Percentiles rank a stretch among this genome's conserved stretches.
phyloP scores from a whole-genome alignment of 2,113 vertebrate species.

The Synchiropus splendidus region DNA sequence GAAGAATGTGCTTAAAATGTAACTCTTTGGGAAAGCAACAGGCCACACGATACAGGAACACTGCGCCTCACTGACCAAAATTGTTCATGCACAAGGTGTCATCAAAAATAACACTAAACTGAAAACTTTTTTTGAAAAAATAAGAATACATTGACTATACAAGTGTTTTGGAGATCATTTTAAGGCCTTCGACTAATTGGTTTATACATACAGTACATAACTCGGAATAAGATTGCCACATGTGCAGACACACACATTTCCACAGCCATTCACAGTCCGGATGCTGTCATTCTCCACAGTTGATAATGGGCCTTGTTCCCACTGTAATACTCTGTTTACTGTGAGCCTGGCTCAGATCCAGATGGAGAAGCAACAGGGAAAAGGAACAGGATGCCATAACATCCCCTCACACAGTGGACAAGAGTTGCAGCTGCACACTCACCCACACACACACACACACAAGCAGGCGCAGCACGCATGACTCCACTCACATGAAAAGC shows the following conservation, averaged over 20 bases:
- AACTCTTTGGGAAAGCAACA: too few species aligned
- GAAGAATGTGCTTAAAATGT: too few species aligned
- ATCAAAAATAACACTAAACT: too few species aligned
- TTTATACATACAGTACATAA: too few species aligned
- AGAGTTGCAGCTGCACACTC: slow-evolving; percentile 50
- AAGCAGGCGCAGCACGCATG: slow-evolving; percentile 25
- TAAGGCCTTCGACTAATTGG: too few species aligned
- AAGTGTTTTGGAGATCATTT: too few species aligned
- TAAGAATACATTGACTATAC: too few species aligned
- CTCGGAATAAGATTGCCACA: too few species aligned
- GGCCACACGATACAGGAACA: too few species aligned
- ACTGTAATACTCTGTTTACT: slow-evolving; percentile 43
- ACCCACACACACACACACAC: slow-evolving; percentile 11
- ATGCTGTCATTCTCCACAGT: slow-evolving; percentile 32
- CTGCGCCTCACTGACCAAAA: too few species aligned
- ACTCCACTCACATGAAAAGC: slow-evolving; percentile 28
- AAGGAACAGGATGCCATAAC: slow-evolving; percentile 57
- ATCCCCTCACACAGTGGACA: slow-evolving; percentile 35
- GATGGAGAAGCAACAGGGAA: slow-evolving; percentile 42
- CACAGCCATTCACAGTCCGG: slow-evolving; percentile 22
- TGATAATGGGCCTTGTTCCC: slow-evolving; percentile 34
- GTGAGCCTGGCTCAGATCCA: slow-evolving; percentile 43
- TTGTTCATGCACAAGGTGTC: too few species aligned
- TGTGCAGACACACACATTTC: slow-evolving; percentile 1
- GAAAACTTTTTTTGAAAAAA: too few species aligned